Evolutionary conservation across 2,797 vertebrate genomes (phyloP), one percentile per base, ranked within the genome.

Genomic region (Amphiprion clarkii): DNA sequence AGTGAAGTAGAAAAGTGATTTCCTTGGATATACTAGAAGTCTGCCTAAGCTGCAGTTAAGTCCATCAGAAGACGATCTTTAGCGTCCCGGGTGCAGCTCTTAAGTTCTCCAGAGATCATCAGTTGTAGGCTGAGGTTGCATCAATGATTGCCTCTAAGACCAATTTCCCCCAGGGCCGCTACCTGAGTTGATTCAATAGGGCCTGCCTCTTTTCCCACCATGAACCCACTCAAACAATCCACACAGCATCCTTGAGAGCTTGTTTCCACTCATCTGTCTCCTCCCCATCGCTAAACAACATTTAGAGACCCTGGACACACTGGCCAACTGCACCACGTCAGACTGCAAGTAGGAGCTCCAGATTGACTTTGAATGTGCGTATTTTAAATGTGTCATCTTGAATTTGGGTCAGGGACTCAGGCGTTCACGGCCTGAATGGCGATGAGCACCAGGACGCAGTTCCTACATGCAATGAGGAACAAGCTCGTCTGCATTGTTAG

Each of bases 341-440:
- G 23, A 51, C 8, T 55, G 17, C 70, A 84, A 79, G 72, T 86
- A 75, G 42, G 52, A 75, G 83, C 40, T 53, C 56, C 80, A 85
- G 80, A 83, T 74, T 79, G 85, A 85, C 72, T 85, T 74, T 59
- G 78, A 88, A 81, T 89, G 39, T 79, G 67, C 77, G 62, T 81
- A 75, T 90, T 85, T 87, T 78, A 76, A 82, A 87, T 78, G 54
- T 89, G 90, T 87, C 85, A 67, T 89, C 68, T 87, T 82, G 74
- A 88, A 93, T 91, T 86, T 89, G 88, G 88, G 87, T 91, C 90
- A 90, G 80, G 66, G 82, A 78, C 81, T 84, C 67, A 31, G 83
- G 76, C 71, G 48, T 81, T 83, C 78, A 58, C 69, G 52, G 78
- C 72, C 39, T 71, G 86, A 87, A 92, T 87, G 79, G 79, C 76